phyloP scores from a whole-genome alignment of 2,113 vertebrate species.

The Poecile atricapillus region DNA sequence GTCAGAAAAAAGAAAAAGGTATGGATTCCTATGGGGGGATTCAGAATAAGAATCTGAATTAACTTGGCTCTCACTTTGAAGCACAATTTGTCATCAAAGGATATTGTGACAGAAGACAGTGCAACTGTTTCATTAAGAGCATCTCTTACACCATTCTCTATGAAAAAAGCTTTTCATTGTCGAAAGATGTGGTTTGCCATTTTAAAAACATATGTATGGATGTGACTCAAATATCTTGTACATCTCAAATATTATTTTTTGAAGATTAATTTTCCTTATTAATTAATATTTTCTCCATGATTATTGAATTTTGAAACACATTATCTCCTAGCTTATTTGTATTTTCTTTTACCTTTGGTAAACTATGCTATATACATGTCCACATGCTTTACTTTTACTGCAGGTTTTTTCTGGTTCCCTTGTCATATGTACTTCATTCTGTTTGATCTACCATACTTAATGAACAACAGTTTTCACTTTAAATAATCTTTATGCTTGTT shows the following conservation, averaged over 20 bases:
- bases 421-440: background rate
- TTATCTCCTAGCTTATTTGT: background rate
- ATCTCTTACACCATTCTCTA: background rate
- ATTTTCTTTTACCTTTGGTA: background rate
- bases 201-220: background rate
- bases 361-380: background rate
- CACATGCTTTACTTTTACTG: background rate
- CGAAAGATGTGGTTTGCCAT: background rate
- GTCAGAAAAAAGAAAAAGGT: background rate
- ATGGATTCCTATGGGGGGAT: background rate
- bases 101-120: constrained; percentile 36
- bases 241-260: background rate
- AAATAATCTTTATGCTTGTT: background rate
- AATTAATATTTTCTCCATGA: background rate
- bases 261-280: background rate
- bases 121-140: constrained; percentile 11
- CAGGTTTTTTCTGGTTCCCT: background rate
- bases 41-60: constrained; percentile 10
- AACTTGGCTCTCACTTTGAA: constrained; percentile 28
- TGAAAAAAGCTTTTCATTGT: background rate
- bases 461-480: background rate
- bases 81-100: constrained; percentile 31
- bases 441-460: background rate
- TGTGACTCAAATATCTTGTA: background rate
- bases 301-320: background rate